phyloP scores from a whole-genome alignment of 2,797 vertebrate species.

The Eupleurogrammus muticus region DNA sequence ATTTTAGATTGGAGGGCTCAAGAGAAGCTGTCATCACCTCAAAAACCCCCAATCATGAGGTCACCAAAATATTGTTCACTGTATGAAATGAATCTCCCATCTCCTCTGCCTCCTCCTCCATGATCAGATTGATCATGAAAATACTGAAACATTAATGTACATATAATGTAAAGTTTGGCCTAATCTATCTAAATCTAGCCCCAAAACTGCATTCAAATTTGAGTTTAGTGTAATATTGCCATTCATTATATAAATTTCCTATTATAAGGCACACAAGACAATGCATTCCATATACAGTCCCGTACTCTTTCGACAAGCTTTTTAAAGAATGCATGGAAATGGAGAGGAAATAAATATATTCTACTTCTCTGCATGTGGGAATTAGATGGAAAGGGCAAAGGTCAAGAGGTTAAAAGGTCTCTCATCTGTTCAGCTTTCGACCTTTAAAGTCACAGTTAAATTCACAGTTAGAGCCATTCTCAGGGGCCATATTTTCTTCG shows the following conservation, averaged over 20 bases:
- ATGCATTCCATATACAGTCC: background rate
- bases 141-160: background rate
- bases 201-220: background rate
- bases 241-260: background rate
- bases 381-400: constrained; percentile 5
- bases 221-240: background rate
- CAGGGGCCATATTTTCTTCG: constrained; percentile 30
- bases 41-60: background rate
- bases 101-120: constrained; percentile 6
- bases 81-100: background rate
- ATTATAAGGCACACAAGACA: background rate
- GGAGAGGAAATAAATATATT: constrained; percentile 15
- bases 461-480: constrained; percentile 17
- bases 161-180: background rate
- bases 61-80: constrained; percentile 4
- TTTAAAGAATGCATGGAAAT: background rate
- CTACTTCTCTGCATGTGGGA: constrained; percentile 27
- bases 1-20: background rate
- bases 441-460: constrained; percentile 28
- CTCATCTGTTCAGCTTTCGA: constrained; percentile 46
- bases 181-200: constrained; percentile 5
- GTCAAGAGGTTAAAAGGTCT: constrained; percentile 30
- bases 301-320: background rate
- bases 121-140: constrained; percentile 1
- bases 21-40: background rate